Evolutionary conservation across 1,140 invertebrate species (phyloP), one percentile per base, ranked within the genome.

Genomic region (Diabrotica virgifera): DNA sequence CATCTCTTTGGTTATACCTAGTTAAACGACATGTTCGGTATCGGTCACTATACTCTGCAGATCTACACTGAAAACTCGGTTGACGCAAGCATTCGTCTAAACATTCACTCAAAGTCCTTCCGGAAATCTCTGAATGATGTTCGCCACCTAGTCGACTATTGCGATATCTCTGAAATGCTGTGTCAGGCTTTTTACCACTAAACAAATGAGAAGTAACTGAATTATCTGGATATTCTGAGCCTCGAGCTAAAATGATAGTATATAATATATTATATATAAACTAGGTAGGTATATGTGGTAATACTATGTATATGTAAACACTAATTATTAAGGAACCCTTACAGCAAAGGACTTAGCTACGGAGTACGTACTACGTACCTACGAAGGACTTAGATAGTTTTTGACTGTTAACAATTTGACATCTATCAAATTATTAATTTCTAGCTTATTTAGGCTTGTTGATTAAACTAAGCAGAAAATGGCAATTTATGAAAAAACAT

Each of bases 111-210:
- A 95, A 80, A 5, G 91, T 91, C 59, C 91, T 82, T 51, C 91
- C 90, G 0, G 90, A 93, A 69, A 94, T 93, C 78, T 95, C 93
- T 2, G 91, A 93, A 79, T 94, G 92, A 78, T 92, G 93, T 78
- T 94, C 91, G 5, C 89, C 91, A 57, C 90, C 90, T 3, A 95
- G 82, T 57, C 92, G 82, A 70, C 90, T 92, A 79, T 94, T 93
- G 62, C 93, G 80, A 80, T 93, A 93, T 64, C 93, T 83, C 79
- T 95, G 91, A 81, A 95, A 94, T 24, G 93, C 93, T 0, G 92
- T 94, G 77, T 95, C 92, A 35, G 91, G 90, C 57, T 90, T 81
- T 53, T 90, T 85, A 9, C 90, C 90, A 10, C 88, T 86, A 78
- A 92, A 93, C 55, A 93, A 81, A 77, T 92, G 90, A 63, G 90